These are phyloP conservation scores for Potamilus streckersoni DNA, from an alignment of 1,140 invertebrate genomes.

Conservation along the genomic window DNA sequence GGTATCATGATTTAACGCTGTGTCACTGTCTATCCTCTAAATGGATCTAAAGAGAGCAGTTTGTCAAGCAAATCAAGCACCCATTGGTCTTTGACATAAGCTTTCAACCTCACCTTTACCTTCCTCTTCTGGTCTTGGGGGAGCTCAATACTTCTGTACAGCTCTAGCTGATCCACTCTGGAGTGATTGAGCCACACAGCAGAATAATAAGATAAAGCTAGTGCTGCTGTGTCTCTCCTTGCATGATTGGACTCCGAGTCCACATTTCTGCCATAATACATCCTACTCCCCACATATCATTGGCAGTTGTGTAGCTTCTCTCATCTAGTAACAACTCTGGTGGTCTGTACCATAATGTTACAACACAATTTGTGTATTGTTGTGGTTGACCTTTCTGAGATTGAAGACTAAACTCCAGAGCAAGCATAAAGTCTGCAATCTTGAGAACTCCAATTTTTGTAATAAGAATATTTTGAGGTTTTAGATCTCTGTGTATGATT, in stretches of 20 bases:
- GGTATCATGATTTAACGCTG: slow-evolving; percentile 96
- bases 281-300: slow-evolving; percentile 98
- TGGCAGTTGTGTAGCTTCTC: slow-evolving; percentile 89
- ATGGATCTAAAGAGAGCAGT: slow-evolving; percentile 90
- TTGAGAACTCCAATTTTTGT: slow-evolving; percentile 91
- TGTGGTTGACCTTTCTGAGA: slow-evolving; percentile 86
- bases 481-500: slow-evolving; percentile 96
- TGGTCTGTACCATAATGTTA: slow-evolving; percentile 97
- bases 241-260: slow-evolving; percentile 85
- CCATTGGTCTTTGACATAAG: slow-evolving; percentile 91
- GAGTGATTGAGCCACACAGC: slow-evolving; percentile 92
- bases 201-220: slow-evolving; percentile 96
- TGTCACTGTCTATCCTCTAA: slow-evolving; percentile 88
- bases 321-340: slow-evolving; percentile 91
- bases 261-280: slow-evolving; percentile 99
- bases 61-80: slow-evolving; percentile 96
- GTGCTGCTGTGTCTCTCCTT: slow-evolving; percentile 95
- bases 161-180: slow-evolving; percentile 91
- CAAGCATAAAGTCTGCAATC: slow-evolving; percentile 73
- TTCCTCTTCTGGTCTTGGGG: slow-evolving; percentile 92
- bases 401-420: slow-evolving; percentile 82
- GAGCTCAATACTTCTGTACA: slow-evolving; percentile 92
- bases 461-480: slow-evolving; percentile 98
- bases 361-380: slow-evolving; percentile 96
- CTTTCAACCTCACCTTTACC: slow-evolving; percentile 88